Evolutionary conservation across 2,888 invertebrate genomes (phyloP), one percentile per base, ranked within the genome.

Genomic region (Gari tellinella): DNA sequence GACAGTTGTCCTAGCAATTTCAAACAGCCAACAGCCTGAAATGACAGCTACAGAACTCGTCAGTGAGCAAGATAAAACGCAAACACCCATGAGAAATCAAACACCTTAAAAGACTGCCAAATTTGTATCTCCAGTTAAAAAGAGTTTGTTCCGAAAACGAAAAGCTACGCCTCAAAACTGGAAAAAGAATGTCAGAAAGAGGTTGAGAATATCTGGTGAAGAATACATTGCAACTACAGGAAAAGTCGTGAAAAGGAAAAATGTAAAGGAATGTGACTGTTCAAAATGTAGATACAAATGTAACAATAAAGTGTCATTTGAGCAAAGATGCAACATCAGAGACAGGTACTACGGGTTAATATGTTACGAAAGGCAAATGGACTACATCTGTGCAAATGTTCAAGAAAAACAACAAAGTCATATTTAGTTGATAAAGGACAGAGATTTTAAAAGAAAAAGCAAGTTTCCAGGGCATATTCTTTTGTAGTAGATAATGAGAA

Each of bases 111-210:
- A 62, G 23, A n/a, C 38, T 15, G 66, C 62, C 5, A 57, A 48
- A 15, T 61, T 46, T 51, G 38, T 48, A 26, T 52, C 52, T 23
- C 62, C 57, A 38, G 62, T 37, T 25, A 73, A 64, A 51, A 55
- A 38, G 57, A 40, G 25, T 15, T 21, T 46, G 2, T 37, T 37
- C 41, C 25, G 64, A 38, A 64, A 65, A 46, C 14, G 65, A 65
- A 68, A 72, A 60, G 56, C 37, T 37, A 41, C 66, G 37, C 56
- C 63, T 23, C 43, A 61, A 26, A 43, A 49, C 1, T 67, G 67
- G 78, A 74, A 70, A 38, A 63, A 55, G 41, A 75, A 72, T 68
- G 38, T 79, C 5, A 38, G 74, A 40, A 79, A 79, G 61, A 65
- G 17, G 40, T 21, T 49, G n/a, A 23, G 65, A 38, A 8, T 52